These are phyloP conservation scores for Desmodus rotundus DNA, from an alignment of 2,113 vertebrate genomes.

Conservation along the genomic window DNA sequence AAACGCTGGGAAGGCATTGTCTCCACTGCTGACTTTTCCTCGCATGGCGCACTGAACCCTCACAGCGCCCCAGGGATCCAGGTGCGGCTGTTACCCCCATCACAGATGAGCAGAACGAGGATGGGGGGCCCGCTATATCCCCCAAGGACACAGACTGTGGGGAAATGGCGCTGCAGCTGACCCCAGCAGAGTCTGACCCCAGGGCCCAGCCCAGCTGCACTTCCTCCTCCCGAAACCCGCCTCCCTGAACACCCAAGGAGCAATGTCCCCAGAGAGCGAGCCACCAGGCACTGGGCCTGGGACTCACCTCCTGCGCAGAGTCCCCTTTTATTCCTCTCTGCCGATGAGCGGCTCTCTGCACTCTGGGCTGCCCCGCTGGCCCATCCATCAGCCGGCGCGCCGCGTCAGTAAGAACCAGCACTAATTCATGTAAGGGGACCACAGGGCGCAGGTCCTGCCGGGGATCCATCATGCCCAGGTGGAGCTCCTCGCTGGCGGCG, in stretches of 20 bases:
- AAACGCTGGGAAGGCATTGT: accelerated
- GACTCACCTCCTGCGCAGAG: neutral
- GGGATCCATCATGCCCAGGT: neutral
- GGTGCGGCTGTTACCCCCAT: accelerated
- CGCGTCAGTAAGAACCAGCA: neutral
- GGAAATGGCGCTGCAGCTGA: too few relatives aligned
- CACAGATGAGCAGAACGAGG: neutral
- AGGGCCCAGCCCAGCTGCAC: neutral
- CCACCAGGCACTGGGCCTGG: neutral
- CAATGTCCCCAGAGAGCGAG: neutral
- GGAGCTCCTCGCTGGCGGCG: neutral
- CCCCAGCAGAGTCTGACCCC: neutral
- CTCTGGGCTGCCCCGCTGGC: neutral
- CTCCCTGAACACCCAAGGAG: neutral
- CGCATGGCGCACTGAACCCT: neutral
- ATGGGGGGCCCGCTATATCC: too few relatives aligned
- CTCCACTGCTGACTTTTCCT: accelerated
- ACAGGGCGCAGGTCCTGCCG: neutral
- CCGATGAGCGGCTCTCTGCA: neutral
- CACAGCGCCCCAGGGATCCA: accelerated
- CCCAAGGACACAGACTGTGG: neutral
- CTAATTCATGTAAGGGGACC: neutral
- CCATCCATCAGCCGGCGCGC: neutral
- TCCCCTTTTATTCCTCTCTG: neutral
- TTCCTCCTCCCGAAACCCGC: neutral